Percentiles rank a stretch among this genome's conserved stretches.
Conservation (phyloP, 2,888 invertebrate genomes). For the Mythimna loreyi region DNA sequence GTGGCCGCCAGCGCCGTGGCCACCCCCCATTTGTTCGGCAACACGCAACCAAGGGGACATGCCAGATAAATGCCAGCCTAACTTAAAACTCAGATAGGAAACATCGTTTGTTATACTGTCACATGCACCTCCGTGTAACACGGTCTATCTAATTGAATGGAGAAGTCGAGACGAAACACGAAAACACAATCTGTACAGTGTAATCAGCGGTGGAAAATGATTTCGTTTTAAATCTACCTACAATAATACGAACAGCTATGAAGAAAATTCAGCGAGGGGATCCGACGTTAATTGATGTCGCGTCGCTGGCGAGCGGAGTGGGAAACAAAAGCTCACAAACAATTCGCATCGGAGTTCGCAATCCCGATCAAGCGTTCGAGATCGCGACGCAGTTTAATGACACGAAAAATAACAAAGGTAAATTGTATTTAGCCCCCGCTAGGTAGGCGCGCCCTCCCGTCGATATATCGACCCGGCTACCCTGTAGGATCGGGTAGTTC, state of each 20-base stretch:
- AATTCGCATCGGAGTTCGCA: slow-evolving; percentile 90
- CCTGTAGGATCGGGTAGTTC: slow-evolving; percentile 79
- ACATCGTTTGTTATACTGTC: slow-evolving; percentile 73
- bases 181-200: slow-evolving; percentile 68
- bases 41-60: slow-evolving; percentile 82
- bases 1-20: slow-evolving; percentile 76
- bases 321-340: slow-evolving; percentile 90
- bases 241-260: slow-evolving; percentile 81
- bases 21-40: slow-evolving; percentile 81
- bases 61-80: slow-evolving; percentile 79
- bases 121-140: slow-evolving; percentile 66
- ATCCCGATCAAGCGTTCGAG: slow-evolving; percentile 89
- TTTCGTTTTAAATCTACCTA: slow-evolving; percentile 82
- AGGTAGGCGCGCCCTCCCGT: slow-evolving; percentile 83
- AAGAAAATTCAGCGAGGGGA: slow-evolving; percentile 87
- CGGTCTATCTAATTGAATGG: slow-evolving; percentile 63
- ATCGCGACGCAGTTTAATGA: slow-evolving; percentile 91
- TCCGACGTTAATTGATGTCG: slow-evolving; percentile 90
- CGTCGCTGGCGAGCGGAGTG: slow-evolving; percentile 86
- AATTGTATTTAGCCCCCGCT: slow-evolving; percentile 89
- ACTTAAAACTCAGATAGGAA: slow-evolving; percentile 77
- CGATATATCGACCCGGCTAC: slow-evolving; percentile 84
- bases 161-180: slow-evolving; percentile 62
- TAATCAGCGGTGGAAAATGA: slow-evolving; percentile 76
- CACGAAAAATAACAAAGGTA: slow-evolving; percentile 91